phyloP scores from a whole-genome alignment of 2,797 vertebrate genomes.

The Anolis apletophallus region DNA sequence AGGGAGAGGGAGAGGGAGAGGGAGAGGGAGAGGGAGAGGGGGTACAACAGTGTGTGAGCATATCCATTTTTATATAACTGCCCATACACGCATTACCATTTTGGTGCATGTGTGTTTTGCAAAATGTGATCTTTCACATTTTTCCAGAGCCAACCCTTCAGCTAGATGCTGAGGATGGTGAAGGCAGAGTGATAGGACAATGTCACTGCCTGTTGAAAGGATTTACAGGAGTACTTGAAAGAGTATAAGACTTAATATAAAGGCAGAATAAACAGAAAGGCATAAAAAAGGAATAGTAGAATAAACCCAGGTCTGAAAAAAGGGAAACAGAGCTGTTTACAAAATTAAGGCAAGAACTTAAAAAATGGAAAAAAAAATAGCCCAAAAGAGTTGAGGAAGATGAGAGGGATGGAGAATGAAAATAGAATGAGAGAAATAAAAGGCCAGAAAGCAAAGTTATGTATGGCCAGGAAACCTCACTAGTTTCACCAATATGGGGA shows the following conservation, averaged over 20 bases:
- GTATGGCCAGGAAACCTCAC: background rate
- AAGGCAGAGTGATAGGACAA: background rate
- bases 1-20: too few species aligned
- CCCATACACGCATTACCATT: background rate
- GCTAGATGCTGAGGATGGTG: too few species aligned
- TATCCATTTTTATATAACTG: background rate
- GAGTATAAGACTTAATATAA: background rate
- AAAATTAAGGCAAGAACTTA: background rate
- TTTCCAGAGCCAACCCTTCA: background rate
- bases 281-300: background rate
- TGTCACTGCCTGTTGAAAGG: background rate
- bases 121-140: background rate
- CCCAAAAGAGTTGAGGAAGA: background rate
- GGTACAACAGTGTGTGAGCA: background rate
- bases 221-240: background rate
- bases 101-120: background rate
- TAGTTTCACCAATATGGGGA: background rate
- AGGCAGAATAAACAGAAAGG: background rate
- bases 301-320: background rate
- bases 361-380: background rate
- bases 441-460: too few species aligned
- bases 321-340: background rate
- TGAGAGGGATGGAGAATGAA: background rate
- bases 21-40: too few species aligned
- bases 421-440: too few species aligned